phyloP scores from a whole-genome alignment of 1,140 invertebrate genomes.

The Drosophila navojoa region DNA sequence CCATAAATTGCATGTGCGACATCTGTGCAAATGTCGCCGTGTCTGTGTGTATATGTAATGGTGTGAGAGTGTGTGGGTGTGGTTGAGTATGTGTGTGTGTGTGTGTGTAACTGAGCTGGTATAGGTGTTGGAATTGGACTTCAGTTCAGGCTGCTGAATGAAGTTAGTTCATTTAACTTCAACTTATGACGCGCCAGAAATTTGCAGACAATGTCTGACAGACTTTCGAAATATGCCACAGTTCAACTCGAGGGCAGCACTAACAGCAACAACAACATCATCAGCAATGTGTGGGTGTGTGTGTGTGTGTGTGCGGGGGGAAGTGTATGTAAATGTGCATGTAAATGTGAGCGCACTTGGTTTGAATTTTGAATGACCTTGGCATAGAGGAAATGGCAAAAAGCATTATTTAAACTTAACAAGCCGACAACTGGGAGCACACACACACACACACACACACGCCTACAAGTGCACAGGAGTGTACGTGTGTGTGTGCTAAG shows the following conservation, averaged over 20 bases:
- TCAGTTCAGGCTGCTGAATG: conserved; percentile 57
- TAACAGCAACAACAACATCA: conserved; percentile 50
- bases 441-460: conserved; percentile 13
- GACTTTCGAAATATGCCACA: conserved; percentile 56
- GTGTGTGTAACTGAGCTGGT: conserved; percentile 14
- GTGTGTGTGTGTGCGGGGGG: conserved; percentile 20
- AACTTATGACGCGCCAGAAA: conserved; percentile 77
- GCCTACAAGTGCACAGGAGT: background rate
- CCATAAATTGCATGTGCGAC: conserved; percentile 80
- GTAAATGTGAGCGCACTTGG: conserved; percentile 59
- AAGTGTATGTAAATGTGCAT: conserved; percentile 27
- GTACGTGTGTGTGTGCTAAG: conserved; percentile 29
- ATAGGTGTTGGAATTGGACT: conserved; percentile 37
- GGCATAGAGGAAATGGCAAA: conserved; percentile 78
- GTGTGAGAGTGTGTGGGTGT: conserved; percentile 13
- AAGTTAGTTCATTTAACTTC: conserved; percentile 80
- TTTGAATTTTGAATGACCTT: conserved; percentile 84
- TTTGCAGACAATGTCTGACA: conserved; percentile 74
- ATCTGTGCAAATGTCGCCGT: conserved; percentile 58
- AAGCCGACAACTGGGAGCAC: conserved; percentile 71
- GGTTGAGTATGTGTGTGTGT: conserved; percentile 18
- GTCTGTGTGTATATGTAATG: conserved; percentile 8
- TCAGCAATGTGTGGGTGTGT: conserved; percentile 5
- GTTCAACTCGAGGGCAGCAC: conserved; percentile 40
- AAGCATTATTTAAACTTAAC: conserved; percentile 80